Conservation (phyloP, 2,888 invertebrate genomes). For the Habroteleia sp. region DNA sequence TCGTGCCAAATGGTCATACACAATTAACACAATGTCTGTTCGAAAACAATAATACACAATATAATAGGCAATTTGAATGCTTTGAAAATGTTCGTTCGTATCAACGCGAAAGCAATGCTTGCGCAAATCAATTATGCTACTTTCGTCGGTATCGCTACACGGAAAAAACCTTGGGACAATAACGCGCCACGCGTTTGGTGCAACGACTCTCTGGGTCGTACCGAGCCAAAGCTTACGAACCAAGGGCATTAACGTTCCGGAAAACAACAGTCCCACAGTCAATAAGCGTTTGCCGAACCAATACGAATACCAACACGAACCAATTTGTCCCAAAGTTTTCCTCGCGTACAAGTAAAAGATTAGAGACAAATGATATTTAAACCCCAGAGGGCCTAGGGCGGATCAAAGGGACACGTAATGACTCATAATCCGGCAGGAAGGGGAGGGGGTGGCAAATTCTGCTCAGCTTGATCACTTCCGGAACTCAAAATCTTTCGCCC, state of each 20-base stretch:
- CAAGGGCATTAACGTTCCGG: too few species aligned
- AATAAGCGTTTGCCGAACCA: too few species aligned
- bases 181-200: too few species aligned
- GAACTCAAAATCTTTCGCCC: neutral
- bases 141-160: conserved; percentile 20
- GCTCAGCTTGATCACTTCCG: conserved; percentile 7
- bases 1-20: conserved; percentile 71
- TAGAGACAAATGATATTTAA: conserved; percentile 22
- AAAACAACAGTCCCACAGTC: too few species aligned
- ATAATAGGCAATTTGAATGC: conserved; percentile 40
- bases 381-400: neutral
- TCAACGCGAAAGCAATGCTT: conserved; percentile 39
- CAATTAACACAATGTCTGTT: conserved; percentile 69
- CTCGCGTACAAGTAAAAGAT: too few species aligned
- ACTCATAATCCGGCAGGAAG: neutral
- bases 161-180: too few species aligned
- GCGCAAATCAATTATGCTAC: conserved; percentile 31
- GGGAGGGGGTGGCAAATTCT: neutral
- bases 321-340: too few species aligned
- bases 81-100: conserved; percentile 26
- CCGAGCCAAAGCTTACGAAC: too few species aligned
- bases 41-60: conserved; percentile 63
- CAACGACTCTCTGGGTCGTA: too few species aligned
- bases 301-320: too few species aligned
- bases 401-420: conserved; percentile 3